phyloP scores from a whole-genome alignment of 2,113 vertebrate genomes.

The Perognathus longimembris region DNA sequence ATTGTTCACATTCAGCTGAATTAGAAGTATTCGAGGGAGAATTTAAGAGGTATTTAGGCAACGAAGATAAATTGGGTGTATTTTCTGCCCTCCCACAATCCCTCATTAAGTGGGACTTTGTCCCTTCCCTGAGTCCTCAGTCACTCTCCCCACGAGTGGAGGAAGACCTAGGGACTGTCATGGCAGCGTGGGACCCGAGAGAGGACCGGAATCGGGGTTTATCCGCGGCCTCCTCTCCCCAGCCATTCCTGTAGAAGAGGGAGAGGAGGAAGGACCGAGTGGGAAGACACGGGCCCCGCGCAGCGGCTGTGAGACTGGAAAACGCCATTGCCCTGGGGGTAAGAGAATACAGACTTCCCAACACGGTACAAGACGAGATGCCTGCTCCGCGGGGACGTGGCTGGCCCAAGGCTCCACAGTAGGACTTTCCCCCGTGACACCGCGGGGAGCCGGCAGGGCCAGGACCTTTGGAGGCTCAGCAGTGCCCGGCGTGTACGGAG shows the following conservation, averaged over 20 bases:
- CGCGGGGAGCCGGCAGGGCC: background rate
- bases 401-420: background rate
- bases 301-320: background rate
- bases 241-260: background rate
- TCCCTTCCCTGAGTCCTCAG: background rate
- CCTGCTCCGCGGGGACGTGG: background rate
- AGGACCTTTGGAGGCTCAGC: background rate
- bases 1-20: slow-evolving; percentile 78
- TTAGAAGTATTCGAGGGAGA: slow-evolving; percentile 77
- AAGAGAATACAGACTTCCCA: no score
- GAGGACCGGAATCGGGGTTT: background rate
- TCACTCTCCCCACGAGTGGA: background rate
- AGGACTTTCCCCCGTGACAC: background rate
- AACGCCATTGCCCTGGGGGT: background rate
- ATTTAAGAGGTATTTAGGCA: slow-evolving; percentile 80
- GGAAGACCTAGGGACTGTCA: background rate
- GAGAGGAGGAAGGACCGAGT: background rate
- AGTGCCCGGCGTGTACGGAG: fast-evolving
- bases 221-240: background rate
- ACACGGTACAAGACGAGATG: background rate
- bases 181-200: background rate
- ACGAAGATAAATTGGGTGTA: slow-evolving; percentile 72
- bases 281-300: background rate
- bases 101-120: slow-evolving; percentile 60
- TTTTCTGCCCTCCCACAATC: slow-evolving; percentile 59